These are phyloP conservation scores for Acanthosepion pharaonis DNA, from an alignment of 2,888 invertebrate species.

Conservation along the genomic window DNA sequence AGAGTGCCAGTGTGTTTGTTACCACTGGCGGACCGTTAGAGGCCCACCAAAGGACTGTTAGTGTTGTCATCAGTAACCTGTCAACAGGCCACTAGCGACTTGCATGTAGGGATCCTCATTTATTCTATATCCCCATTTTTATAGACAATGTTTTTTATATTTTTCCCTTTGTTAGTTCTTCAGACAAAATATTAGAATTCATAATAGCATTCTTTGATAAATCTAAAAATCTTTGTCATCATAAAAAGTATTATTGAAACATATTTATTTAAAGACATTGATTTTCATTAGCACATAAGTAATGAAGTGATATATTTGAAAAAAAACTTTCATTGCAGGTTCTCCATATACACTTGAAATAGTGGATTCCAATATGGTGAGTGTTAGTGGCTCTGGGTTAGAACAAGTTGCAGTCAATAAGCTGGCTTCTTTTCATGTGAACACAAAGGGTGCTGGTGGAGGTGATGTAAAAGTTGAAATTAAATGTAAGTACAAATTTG, in stretches of 20 bases:
- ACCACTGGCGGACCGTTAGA: no score
- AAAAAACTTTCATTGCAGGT: constrained; percentile 59
- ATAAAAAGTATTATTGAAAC: neutral
- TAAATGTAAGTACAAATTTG: constrained; percentile 60
- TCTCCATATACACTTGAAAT: constrained; percentile 73
- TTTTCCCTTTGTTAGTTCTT: no score
- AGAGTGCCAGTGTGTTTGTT: no score
- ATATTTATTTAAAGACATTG: neutral
- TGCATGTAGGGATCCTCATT: no score
- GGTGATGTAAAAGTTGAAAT: constrained; percentile 94
- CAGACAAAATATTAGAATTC: no score
- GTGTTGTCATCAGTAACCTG: no score
- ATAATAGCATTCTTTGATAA: no score
- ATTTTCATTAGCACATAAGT: neutral
- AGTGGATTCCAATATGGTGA: constrained; percentile 78
- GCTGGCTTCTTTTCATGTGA: constrained; percentile 79
- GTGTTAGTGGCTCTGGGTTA: constrained; percentile 80
- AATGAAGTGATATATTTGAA: neutral
- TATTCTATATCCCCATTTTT: no score
- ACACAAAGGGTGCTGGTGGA: constrained; percentile 85
- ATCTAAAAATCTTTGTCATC: neutral
- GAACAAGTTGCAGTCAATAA: constrained; percentile 79
- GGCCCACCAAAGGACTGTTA: no score
- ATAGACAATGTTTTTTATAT: no score
- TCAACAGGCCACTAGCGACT: no score